Evolutionary conservation across 1,140 invertebrate genomes (phyloP).

Genomic region (Drosophila azteca): DNA sequence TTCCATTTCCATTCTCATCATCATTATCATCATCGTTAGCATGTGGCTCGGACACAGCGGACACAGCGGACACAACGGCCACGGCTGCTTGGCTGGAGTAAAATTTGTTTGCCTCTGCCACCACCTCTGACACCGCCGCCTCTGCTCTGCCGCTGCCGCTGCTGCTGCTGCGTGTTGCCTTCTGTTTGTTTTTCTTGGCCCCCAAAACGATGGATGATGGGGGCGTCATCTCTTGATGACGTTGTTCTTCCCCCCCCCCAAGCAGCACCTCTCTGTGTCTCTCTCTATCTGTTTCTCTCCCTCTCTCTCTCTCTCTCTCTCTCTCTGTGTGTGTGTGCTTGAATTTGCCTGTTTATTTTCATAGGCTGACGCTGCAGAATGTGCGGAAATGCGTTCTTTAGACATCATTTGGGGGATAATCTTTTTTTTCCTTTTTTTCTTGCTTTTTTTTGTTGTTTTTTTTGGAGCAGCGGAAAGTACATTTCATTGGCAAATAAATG

Average conservation of each 20-base stretch:
- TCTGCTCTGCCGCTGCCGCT: slow-evolving; percentile 3
- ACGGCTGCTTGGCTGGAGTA: slow-evolving; percentile 28
- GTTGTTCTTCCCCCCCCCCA: slow-evolving; percentile 39
- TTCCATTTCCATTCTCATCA: slow-evolving; percentile 16
- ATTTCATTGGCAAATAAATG: slow-evolving; percentile 49
- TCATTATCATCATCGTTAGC: slow-evolving; percentile 14
- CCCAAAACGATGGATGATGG: slow-evolving; percentile 24
- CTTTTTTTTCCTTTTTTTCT: slow-evolving; percentile 4
- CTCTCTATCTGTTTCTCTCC: no score
- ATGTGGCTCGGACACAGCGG: slow-evolving; percentile 27
- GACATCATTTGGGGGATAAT: slow-evolving; percentile 38
- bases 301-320: slow-evolving; percentile 1
- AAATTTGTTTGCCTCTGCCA: slow-evolving; percentile 47
- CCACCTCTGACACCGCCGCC: slow-evolving; percentile 24
- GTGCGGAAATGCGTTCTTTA: slow-evolving; percentile 44
- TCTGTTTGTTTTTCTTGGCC: slow-evolving; percentile 67
- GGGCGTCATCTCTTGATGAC: slow-evolving; percentile 60
- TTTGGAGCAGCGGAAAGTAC: slow-evolving; percentile 26
- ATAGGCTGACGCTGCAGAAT: slow-evolving; percentile 42
- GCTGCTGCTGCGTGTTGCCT: not conserved
- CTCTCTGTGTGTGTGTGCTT: slow-evolving; percentile 10
- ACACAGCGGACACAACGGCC: slow-evolving; percentile 27
- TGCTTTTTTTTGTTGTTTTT: slow-evolving; percentile 9
- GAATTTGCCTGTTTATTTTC: slow-evolving; percentile 19
- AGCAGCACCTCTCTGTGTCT: slow-evolving; percentile 7